These are phyloP conservation scores for Meteorus colon DNA, from an alignment of 2,888 invertebrate genomes.

Conservation along the genomic window DNA sequence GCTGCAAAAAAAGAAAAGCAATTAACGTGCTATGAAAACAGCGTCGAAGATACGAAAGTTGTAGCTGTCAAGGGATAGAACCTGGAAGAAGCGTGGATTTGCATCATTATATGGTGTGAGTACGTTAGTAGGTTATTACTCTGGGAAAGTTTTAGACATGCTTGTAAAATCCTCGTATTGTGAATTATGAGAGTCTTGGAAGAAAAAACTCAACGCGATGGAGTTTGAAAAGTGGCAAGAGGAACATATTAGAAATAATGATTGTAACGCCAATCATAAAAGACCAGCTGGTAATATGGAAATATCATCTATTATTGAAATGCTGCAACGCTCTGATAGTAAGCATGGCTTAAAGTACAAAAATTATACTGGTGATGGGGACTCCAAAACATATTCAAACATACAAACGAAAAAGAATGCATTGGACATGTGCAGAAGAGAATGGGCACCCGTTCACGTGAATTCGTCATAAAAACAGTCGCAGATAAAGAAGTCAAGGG, in stretches of 20 bases:
- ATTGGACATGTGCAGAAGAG: slow-evolving; percentile 39
- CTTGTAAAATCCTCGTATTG: slow-evolving; percentile 49
- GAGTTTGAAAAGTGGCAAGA: slow-evolving; percentile 54
- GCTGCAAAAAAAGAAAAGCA: slow-evolving; percentile 52
- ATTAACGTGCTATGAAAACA: slow-evolving; percentile 51
- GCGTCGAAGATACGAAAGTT: slow-evolving; percentile 52
- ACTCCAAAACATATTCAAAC: slow-evolving; percentile 44
- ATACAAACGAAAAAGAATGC: slow-evolving; percentile 43
- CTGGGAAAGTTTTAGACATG: slow-evolving; percentile 50
- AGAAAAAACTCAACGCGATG: slow-evolving; percentile 46
- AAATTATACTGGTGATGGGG: slow-evolving; percentile 43
- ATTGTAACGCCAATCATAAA: slow-evolving; percentile 44
- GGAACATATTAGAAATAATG: slow-evolving; percentile 44
- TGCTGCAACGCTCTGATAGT: slow-evolving; percentile 48
- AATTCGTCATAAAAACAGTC: slow-evolving; percentile 42
- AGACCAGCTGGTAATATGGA: slow-evolving; percentile 50
- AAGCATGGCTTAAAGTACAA: slow-evolving; percentile 42
- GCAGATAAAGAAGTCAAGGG: slow-evolving; percentile 36
- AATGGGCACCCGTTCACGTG: slow-evolving; percentile 37
- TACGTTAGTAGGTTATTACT: slow-evolving; percentile 48
- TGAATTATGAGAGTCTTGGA: slow-evolving; percentile 48
- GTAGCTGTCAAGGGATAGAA: slow-evolving; percentile 56
- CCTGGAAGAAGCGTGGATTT: slow-evolving; percentile 55
- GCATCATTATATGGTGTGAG: slow-evolving; percentile 48
- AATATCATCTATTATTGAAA: slow-evolving; percentile 45